Evolutionary conservation across 1,140 invertebrate genomes (phyloP).

Genomic region (Agrypnia vestita): DNA sequence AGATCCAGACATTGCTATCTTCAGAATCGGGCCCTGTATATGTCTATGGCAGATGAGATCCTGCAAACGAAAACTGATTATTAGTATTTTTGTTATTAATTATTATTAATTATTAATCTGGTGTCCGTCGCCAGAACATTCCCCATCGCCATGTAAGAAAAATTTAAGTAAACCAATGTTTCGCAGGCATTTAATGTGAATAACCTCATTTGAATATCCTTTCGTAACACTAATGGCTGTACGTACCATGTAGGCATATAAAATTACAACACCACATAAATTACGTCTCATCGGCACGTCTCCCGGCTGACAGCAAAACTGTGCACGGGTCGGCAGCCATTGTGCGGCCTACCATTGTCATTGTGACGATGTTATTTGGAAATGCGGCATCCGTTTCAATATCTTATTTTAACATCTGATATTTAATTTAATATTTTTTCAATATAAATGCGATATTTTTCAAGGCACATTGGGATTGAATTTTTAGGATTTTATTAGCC

Average conservation of each 20-base stretch:
- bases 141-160: neutral
- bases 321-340: neutral
- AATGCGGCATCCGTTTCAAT: neutral
- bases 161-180: neutral
- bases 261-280: neutral
- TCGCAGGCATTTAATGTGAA: neutral
- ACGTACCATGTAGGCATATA: too few relatives aligned
- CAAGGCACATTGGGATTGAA: too few relatives aligned
- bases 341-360: neutral
- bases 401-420: neutral
- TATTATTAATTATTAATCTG: too few relatives aligned
- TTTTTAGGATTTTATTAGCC: too few relatives aligned
- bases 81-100: too few relatives aligned
- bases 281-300: too few relatives aligned
- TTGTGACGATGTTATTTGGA: neutral
- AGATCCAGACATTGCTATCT: too few relatives aligned
- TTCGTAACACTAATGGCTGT: slow-evolving; percentile 8
- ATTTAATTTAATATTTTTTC: too few relatives aligned
- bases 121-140: neutral
- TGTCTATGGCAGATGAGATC: too few relatives aligned
- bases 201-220: slow-evolving; percentile 32
- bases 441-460: too few relatives aligned
- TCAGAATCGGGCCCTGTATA: too few relatives aligned
- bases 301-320: neutral
- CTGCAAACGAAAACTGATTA: too few relatives aligned